Conservation (phyloP, 1,140 invertebrate genomes). For the Drosophila lini region DNA sequence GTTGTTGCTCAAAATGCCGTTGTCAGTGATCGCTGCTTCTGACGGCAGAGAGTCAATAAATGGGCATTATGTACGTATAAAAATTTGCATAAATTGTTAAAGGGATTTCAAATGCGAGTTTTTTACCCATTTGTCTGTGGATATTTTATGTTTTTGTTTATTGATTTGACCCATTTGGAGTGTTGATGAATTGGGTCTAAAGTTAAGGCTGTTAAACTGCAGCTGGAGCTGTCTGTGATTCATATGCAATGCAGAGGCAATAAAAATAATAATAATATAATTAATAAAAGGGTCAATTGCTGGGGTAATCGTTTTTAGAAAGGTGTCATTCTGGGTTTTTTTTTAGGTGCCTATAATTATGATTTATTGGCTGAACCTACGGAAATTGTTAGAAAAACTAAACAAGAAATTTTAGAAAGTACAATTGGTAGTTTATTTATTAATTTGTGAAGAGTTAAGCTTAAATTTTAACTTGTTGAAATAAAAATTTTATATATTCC, state of each 20-base stretch:
- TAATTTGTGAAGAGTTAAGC: background rate
- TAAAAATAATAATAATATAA: constrained; percentile 6
- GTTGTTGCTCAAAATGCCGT: constrained; percentile 63
- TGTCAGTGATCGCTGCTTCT: constrained; percentile 56
- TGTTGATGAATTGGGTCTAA: constrained; percentile 43
- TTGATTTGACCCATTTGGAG: constrained; percentile 70
- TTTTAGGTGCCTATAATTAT: constrained; percentile 9
- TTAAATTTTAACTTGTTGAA: too few relatives aligned
- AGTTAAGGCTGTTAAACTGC: constrained; percentile 16
- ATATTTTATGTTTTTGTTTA: constrained; percentile 59
- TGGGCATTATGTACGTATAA: constrained; percentile 66
- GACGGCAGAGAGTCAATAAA: constrained; percentile 51
- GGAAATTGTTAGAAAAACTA: background rate
- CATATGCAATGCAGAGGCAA: constrained; percentile 15
- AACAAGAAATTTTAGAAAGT: background rate
- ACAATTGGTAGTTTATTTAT: background rate
- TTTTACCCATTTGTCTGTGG: constrained; percentile 22
- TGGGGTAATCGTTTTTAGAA: background rate
- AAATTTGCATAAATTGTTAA: constrained; percentile 72
- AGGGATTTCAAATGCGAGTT: constrained; percentile 27
- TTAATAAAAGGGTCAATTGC: constrained; percentile 30
- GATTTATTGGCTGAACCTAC: constrained; percentile 2
- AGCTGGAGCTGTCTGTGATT: constrained; percentile 10
- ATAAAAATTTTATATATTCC: too few relatives aligned
- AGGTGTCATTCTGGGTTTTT: constrained; percentile 9